Base-by-base conservation (phyloP, 2,888 invertebrate species). In the Andrena minutula region DNA sequence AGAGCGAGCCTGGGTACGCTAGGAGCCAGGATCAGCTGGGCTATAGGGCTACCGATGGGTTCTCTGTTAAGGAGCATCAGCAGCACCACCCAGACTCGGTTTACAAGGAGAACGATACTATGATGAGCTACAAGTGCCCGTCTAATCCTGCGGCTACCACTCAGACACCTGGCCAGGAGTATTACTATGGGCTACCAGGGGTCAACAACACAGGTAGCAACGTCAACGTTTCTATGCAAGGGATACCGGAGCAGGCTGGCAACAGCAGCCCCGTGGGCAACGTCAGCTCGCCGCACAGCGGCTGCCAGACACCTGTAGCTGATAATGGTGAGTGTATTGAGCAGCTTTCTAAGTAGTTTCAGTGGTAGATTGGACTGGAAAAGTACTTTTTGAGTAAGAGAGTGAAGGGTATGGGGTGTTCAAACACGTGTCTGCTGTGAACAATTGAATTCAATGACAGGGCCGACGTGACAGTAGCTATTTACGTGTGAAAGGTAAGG, bases 261-360 rank as follows among this genome's bases (percentile, higher is more conserved):
- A 88, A 89, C 8, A 86, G 84, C n/a, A 92, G 91, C 51, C 90
- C 92, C 0, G 84, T 85, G 8, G 81, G 86, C 0, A 92, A 89
- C 64, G 86, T 91, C 35, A 90, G 88, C 70, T 91, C 92, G 23
- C 88, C 91, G 2, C 92, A 92, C 41, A 90, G 89, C 74, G 90
- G 90, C 20, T 92, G 91, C 74, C 93, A 93, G 53, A 92, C 91
- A 47, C 90, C 93, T 35, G 88, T 89, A 28, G 77, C 90, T 3
- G 93, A 94, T 77, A 92, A 93, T 75, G 92, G 94, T 94, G 82
- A 90, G 90, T 86, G 10, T 8, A 2, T 20, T 4, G 10, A 2
- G 23, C 26, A 12, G n/a, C 6, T 26, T 28, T 35, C 61, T 41
- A 41, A 41, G 12, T 41, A 41, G 12, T 41, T 12, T 41, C 41